Evolutionary conservation across 2,797 vertebrate genomes (phyloP).

Genomic region (Oreochromis grahami): DNA sequence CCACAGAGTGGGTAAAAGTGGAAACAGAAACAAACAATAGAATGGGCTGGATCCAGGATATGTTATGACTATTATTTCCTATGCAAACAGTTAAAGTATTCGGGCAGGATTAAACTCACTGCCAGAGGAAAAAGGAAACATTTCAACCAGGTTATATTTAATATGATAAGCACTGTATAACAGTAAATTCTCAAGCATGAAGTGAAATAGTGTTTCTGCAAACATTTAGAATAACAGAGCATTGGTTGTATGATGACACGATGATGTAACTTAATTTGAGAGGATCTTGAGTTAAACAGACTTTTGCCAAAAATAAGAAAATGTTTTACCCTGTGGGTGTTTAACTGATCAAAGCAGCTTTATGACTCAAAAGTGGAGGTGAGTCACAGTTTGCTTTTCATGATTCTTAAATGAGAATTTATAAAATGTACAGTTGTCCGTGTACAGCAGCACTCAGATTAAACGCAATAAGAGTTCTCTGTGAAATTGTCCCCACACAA

Average conservation of each 20-base stretch:
- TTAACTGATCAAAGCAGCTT: not conserved
- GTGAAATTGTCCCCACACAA: not conserved
- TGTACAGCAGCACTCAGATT: not conserved
- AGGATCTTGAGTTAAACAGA: not conserved
- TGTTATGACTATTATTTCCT: constrained; percentile 50
- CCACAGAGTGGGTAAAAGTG: constrained; percentile 28
- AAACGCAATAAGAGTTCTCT: not conserved
- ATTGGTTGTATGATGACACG: not conserved
- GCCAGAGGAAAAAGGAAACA: not conserved
- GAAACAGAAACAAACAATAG: constrained; percentile 52
- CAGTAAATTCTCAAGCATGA: not conserved
- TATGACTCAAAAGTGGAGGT: not conserved
- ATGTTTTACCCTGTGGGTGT: not conserved
- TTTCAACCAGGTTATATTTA: not conserved
- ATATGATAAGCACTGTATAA: not conserved
- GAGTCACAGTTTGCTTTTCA: not conserved
- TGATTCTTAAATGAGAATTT: not conserved
- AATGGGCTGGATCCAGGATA: constrained; percentile 40
- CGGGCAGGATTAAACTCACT: not conserved
- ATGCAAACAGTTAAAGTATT: constrained; percentile 37
- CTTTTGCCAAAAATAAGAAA: not conserved
- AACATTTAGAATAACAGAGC: not conserved
- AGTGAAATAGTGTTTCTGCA: not conserved
- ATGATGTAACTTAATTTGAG: not conserved
- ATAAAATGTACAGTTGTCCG: not conserved